Evolutionary conservation across 2,888 invertebrate species (phyloP).

Genomic region (Ischnus inquisitorius): DNA sequence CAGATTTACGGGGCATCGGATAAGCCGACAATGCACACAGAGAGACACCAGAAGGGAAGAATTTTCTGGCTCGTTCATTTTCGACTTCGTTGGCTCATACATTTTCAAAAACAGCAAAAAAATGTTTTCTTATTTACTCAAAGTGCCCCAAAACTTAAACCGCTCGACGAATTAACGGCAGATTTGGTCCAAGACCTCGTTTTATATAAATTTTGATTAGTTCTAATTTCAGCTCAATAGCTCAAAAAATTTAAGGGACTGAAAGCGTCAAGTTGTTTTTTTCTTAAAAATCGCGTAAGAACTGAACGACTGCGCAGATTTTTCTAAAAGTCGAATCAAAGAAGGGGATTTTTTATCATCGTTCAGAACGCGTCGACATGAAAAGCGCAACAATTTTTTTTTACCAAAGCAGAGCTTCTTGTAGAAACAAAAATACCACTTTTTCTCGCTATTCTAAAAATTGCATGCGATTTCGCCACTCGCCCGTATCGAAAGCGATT

Average conservation of each 20-base stretch:
- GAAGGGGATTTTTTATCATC: no score
- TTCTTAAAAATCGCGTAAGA: no score
- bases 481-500: slow-evolving; percentile 40
- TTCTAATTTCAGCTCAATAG: no score
- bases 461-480: slow-evolving; percentile 24
- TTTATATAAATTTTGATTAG: no score
- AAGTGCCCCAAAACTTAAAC: no score
- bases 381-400: not conserved
- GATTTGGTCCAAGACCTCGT: no score
- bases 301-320: no score
- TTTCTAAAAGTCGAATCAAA: no score
- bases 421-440: not conserved
- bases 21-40: slow-evolving; percentile 69
- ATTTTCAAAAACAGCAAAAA: slow-evolving; percentile 11
- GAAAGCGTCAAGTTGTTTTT: no score
- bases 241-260: no score
- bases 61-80: slow-evolving; percentile 38
- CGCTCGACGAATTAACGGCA: no score
- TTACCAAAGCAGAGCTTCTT: not conserved
- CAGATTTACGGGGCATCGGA: slow-evolving; percentile 76
- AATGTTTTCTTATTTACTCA: no score
- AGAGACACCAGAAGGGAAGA: slow-evolving; percentile 53
- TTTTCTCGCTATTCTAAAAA: slow-evolving; percentile 34
- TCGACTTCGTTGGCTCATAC: not conserved
- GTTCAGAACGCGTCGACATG: not conserved